Percentiles rank a stretch among this genome's conserved stretches.
phyloP scores from a whole-genome alignment of 2,797 vertebrate species.

The Pangasius djambal region DNA sequence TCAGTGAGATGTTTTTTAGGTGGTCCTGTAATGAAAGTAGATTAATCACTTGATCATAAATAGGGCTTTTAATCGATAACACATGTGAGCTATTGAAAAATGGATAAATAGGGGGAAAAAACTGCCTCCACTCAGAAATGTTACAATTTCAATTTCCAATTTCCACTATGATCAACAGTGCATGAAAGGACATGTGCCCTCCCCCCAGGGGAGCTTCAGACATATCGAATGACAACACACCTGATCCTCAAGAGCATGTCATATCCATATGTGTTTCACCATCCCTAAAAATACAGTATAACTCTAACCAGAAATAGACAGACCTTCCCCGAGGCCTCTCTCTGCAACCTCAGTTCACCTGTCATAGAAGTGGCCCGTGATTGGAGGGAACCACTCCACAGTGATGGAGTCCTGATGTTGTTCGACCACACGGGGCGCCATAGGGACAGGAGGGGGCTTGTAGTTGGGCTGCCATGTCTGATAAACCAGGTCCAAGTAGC shows the following conservation, averaged over 20 bases:
- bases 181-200: constrained; percentile 42
- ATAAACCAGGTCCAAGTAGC: constrained; percentile 96
- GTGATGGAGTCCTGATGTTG: constrained; percentile 80
- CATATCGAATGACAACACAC: constrained; percentile 36
- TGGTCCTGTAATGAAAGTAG: constrained; percentile 5
- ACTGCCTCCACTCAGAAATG: neutral
- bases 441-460: constrained; percentile 86
- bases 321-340: constrained; percentile 11
- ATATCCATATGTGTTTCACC: constrained; percentile 17
- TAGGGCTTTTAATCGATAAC: constrained; percentile 39
- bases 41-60: constrained; percentile 32
- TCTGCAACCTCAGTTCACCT: constrained; percentile 83
- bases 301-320: constrained; percentile 18
- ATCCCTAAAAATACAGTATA: constrained; percentile 23
- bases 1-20: constrained; percentile 38
- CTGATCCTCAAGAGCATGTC: constrained; percentile 28
- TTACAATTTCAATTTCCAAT: constrained; percentile 13
- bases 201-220: constrained; percentile 2
- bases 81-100: constrained; percentile 29
- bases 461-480: constrained; percentile 89
- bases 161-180: constrained; percentile 35
- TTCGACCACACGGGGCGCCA: constrained; percentile 89
- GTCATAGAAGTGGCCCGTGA: constrained; percentile 92
- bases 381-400: constrained; percentile 95
- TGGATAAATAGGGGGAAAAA: neutral